These are phyloP conservation scores for Choristoneura rosaceana DNA, from an alignment of 2,888 invertebrate genomes.

Conservation along the genomic window DNA sequence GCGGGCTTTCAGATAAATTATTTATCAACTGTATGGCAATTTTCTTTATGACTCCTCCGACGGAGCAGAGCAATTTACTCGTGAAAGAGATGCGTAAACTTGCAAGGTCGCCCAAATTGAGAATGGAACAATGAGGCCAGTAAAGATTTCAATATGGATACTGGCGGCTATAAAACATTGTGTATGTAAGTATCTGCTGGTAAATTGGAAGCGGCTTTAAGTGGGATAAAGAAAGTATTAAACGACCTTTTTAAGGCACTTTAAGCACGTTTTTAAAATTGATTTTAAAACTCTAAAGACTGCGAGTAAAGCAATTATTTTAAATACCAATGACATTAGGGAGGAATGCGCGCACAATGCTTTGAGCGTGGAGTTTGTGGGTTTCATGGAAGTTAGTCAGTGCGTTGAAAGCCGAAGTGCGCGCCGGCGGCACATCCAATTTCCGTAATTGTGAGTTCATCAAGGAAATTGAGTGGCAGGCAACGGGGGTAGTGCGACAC, in stretches of 20 bases:
- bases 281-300: background rate
- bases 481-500: conserved; percentile 54
- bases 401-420: conserved; percentile 43
- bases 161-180: conserved; percentile 35
- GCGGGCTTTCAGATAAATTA: conserved; percentile 85
- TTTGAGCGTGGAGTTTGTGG: conserved; percentile 38
- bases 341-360: conserved; percentile 2
- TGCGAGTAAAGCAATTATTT: background rate
- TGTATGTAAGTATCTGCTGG: conserved; percentile 24
- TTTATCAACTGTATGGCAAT: conserved; percentile 86
- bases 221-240: conserved; percentile 18
- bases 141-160: conserved; percentile 78
- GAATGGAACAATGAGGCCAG: conserved; percentile 75
- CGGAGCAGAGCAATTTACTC: conserved; percentile 84
- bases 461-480: conserved; percentile 81
- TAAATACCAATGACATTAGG: conserved; percentile 10
- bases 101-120: conserved; percentile 82
- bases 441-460: conserved; percentile 83
- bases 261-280: background rate
- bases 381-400: conserved; percentile 48
- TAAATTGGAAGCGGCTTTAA: conserved; percentile 36
- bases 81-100: conserved; percentile 84
- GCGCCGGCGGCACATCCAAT: conserved; percentile 65
- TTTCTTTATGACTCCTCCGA: conserved; percentile 86
- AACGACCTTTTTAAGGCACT: background rate